These are phyloP conservation scores for Chaetodon trifascialis DNA, from an alignment of 2,113 vertebrate species.

Conservation along the genomic window DNA sequence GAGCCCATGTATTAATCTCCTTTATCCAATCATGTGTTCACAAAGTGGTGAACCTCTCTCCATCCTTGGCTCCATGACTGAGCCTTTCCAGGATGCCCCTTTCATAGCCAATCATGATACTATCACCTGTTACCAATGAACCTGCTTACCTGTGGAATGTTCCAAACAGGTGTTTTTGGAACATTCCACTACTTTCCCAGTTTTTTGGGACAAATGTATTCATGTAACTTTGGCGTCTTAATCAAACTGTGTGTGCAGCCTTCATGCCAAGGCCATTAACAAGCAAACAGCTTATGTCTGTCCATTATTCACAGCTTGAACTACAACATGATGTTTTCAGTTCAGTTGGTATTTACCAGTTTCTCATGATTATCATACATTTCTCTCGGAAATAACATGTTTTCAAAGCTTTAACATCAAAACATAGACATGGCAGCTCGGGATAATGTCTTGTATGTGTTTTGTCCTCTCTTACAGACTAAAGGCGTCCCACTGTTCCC, in stretches of 20 bases:
- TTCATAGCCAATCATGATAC: too few species aligned
- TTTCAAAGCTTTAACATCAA: background rate
- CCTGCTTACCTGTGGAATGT: too few species aligned
- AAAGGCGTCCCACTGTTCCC: slow-evolving; percentile 93
- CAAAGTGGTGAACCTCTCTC: too few species aligned
- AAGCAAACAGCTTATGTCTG: background rate
- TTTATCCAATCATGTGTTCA: too few species aligned
- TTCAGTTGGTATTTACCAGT: background rate
- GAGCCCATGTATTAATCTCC: too few species aligned
- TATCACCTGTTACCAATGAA: too few species aligned
- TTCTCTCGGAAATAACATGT: background rate
- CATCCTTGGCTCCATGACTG: too few species aligned
- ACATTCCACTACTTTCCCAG: too few species aligned
- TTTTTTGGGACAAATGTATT: background rate
- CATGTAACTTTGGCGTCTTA: background rate
- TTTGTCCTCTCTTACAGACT: slow-evolving; percentile 81
- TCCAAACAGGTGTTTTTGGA: too few species aligned
- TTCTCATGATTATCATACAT: background rate
- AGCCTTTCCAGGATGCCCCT: too few species aligned
- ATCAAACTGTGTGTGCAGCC: background rate
- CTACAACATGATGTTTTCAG: background rate
- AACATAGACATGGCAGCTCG: background rate
- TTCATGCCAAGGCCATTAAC: background rate
- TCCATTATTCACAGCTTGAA: background rate
- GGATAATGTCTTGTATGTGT: slow-evolving; percentile 10